A percentile compares a stretch with the other conserved stretches of the same genome.
phyloP scores from a whole-genome alignment of 1,140 invertebrate species.

The Brachionus asplanchnoidis region DNA sequence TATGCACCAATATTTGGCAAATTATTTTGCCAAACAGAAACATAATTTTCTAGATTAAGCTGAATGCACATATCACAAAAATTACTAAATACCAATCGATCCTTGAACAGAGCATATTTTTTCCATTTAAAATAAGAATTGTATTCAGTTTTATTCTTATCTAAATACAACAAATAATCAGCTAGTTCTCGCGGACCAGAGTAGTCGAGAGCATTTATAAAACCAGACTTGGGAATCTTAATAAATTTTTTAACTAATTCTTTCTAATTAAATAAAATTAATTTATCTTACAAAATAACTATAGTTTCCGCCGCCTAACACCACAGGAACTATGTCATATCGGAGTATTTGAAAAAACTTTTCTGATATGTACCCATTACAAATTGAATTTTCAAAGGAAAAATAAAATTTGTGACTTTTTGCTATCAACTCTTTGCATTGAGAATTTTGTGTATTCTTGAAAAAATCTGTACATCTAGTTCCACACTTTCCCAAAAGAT shows the following conservation, averaged over 20 bases:
- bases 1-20: background rate
- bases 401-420: constrained; percentile 43
- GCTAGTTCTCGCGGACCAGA: constrained; percentile 42
- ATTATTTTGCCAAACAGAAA: background rate
- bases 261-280: too few species aligned
- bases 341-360: constrained; percentile 41
- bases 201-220: constrained; percentile 43
- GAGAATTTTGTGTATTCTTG: background rate
- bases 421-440: background rate
- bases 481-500: constrained; percentile 11
- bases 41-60: constrained; percentile 4
- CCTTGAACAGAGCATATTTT: background rate
- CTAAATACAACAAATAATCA: constrained; percentile 42
- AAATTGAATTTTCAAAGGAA: constrained; percentile 43
- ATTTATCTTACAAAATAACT: background rate
- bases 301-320: constrained; percentile 35
- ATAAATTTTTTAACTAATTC: background rate
- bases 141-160: background rate
- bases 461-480: background rate
- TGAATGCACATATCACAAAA: constrained; percentile 33
- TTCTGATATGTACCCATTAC: constrained; percentile 43
- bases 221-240: background rate
- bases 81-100: background rate
- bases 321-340: constrained; percentile 41
- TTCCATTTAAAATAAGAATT: constrained; percentile 34